Percentiles rank a stretch among this genome's conserved stretches.
phyloP scores from a whole-genome alignment of 2,797 vertebrate genomes.

The Natrix natrix region DNA sequence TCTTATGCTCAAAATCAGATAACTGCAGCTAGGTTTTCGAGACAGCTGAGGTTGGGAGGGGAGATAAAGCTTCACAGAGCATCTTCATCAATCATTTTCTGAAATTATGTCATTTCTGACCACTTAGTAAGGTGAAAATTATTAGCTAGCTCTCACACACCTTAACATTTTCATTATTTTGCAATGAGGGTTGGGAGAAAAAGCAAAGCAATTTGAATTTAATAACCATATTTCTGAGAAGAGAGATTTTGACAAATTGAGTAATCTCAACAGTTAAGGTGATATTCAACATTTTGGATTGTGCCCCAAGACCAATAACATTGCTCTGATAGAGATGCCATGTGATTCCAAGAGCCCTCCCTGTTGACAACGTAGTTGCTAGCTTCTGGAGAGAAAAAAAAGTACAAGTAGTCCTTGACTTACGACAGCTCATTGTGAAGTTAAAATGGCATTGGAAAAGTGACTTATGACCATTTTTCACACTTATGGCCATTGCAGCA shows the following conservation, averaged over 20 bases:
- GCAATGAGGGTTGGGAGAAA: neutral
- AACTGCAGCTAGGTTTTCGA: neutral
- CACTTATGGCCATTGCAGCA: neutral
- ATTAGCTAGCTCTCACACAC: neutral
- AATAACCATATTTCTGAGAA: neutral
- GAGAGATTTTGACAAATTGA: neutral
- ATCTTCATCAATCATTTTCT: neutral
- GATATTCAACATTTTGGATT: neutral
- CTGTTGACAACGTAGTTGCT: neutral
- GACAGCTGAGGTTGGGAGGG: neutral
- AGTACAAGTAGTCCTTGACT: neutral
- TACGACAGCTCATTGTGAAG: neutral
- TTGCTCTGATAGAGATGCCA: neutral
- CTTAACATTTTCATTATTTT: neutral
- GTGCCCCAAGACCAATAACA: neutral
- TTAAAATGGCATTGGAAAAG: neutral
- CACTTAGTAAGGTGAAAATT: neutral
- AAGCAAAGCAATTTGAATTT: neutral
- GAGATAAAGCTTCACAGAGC: neutral
- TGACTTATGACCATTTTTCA: neutral
- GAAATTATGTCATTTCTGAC: neutral
- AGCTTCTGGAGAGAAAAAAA: neutral
- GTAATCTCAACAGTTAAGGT: neutral
- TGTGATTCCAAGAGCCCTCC: neutral
- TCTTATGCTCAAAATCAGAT: neutral